Base-by-base conservation (phyloP, 2,888 invertebrate genomes). In the Plagodis pulveraria region DNA sequence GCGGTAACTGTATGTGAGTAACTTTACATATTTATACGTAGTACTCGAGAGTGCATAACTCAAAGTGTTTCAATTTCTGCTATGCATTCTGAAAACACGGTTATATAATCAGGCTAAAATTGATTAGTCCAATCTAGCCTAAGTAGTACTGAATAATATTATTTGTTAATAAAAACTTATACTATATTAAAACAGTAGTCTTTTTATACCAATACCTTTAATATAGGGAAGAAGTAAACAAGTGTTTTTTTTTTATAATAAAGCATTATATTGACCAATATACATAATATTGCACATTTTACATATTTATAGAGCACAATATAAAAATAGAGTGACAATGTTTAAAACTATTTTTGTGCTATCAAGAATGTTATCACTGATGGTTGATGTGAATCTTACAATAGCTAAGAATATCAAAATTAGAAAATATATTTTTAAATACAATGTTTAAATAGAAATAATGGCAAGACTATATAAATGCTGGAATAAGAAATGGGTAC, bases 321-420 rank as follows among this genome's bases (percentile, higher is more conserved):
- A 84, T 65, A 85, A 85, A 85, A 85, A 84, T 85, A 85, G 65
- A 66, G 73, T 72, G 45, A 63, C 49, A 22, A 63, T 77, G 79
- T 74, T 67, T 77, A 10, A 9, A 55, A 56, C 5, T 43, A 33
- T 52, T 58, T 56, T 83, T 83, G 83, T 82, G 83, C 84, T 74
- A 69, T 42, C 53, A 71, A 72, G 51, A 43, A 68, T 62, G 63
- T 67, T 61, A 54, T 10, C 40, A 40, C 10, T 5, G 10, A 40
- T 40, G 10, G 5, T 40, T 40, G 22, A 22, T 4, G 22, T 22
- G 22, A 36, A 7, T 4, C 8, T 8, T 8, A 4, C 2, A 36
- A 36, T 36, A 7, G 36, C 8, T 36, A 36, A 36, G 7, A 36
- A 6, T 7, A 8, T 36, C 8, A 10, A 40, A 8, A 40, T 40